Base-by-base conservation (phyloP, 2,888 invertebrate species). In the Apotomis turbidana region DNA sequence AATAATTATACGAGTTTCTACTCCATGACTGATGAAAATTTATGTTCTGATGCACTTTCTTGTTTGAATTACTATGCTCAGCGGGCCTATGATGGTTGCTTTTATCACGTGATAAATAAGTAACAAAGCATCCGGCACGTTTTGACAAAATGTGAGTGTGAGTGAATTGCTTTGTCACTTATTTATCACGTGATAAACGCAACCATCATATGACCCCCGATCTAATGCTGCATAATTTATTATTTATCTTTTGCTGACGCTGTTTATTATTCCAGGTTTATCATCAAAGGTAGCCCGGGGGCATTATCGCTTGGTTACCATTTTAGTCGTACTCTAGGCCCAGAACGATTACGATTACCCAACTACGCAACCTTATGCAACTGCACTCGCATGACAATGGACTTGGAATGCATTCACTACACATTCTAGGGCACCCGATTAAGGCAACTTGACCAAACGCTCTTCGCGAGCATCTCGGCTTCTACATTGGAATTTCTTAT, bases 371-470 rank as follows among this genome's bases (percentile, higher is more conserved):
- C 74, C 82, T 86, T 85, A 86, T 86, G 86, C 87, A 87, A 87
- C 85, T 83, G 82, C 81, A 80, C 83, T 82, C 82, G 85, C 84
- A 85, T 90, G 90, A 90, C 91, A 90, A 90, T 91, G 89, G 85
- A 87, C 89, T 88, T 87, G 88, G 85, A 73, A 71, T 71, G 71
- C 71, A 74, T 73, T 73, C 61, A 59, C 61, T 59, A 63, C 73
- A 59, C 73, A 68, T 75, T 73, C 66, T 73, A 54, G 69, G 55
- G 52, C 69, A 61, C 69, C 62, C 72, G 52, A 72, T 68, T 68
- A 68, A 58, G 68, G 72, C n/a, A 46, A 68, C 68, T 68, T 63
- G 68, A 72, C 62, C 72, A 68, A 68, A 72, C 2, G 27, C 27
- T 27, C 15, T 46, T 44, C 13, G 44, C 49, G 41, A 52, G 41